phyloP scores from a whole-genome alignment of 2,113 vertebrate species.

The Bombycilla garrulus region DNA sequence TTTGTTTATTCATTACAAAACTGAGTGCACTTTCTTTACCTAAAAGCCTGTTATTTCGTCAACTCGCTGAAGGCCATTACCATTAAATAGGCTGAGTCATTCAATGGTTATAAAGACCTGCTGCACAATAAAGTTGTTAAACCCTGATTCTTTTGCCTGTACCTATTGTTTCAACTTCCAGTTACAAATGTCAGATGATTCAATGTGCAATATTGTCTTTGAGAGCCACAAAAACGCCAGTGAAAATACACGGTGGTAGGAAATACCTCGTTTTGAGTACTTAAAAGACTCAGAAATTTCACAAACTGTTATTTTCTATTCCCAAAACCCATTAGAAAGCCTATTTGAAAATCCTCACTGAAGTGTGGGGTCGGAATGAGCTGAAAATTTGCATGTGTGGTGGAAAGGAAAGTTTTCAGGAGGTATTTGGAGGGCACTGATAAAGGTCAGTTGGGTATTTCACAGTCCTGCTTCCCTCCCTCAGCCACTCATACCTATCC shows the following conservation, averaged over 20 bases:
- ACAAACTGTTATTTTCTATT: neutral
- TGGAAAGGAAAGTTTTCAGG: neutral
- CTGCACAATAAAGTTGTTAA: neutral
- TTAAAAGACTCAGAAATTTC: neutral
- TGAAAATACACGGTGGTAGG: neutral
- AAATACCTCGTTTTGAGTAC: neutral
- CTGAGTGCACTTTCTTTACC: neutral
- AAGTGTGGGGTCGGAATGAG: neutral
- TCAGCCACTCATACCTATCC: neutral
- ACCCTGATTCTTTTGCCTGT: neutral
- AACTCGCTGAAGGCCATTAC: constrained; percentile 10
- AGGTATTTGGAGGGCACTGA: neutral
- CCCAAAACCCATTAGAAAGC: neutral
- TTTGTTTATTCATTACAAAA: neutral
- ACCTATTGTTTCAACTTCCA: neutral
- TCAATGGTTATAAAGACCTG: neutral
- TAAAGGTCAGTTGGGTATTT: neutral
- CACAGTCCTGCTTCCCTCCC: neutral
- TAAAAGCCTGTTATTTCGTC: constrained; percentile 20
- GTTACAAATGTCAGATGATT: neutral
- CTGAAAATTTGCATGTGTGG: neutral
- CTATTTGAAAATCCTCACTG: neutral
- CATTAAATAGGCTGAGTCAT: constrained; percentile 34
- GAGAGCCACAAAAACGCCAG: neutral
- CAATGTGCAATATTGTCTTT: neutral